Percentiles rank a stretch among this genome's conserved stretches.
These are phyloP conservation scores for Ptychoptera albimana DNA, from an alignment of 2,888 invertebrate genomes.

Conservation along the genomic window DNA sequence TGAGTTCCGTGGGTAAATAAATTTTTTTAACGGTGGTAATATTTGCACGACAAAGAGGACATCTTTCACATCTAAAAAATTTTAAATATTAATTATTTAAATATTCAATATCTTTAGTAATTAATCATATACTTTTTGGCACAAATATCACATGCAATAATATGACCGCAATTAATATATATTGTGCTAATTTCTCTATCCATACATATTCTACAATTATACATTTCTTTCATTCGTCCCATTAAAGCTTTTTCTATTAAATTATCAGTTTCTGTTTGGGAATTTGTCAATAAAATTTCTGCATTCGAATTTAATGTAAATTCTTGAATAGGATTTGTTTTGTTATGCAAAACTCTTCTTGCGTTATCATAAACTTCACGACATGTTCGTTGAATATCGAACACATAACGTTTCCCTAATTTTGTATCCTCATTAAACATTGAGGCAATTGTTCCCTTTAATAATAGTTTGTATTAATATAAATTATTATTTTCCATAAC, in stretches of 20 bases:
- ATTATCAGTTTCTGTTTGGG: neutral
- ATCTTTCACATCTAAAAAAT: constrained; percentile 23
- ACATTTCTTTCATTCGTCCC: constrained; percentile 40
- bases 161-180: constrained; percentile 80
- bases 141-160: constrained; percentile 63
- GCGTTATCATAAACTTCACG: constrained; percentile 83
- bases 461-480: constrained; percentile 8
- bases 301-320: neutral
- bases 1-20: constrained; percentile 27
- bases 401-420: constrained; percentile 76
- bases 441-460: constrained; percentile 70
- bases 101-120: neutral
- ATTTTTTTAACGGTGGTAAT: constrained; percentile 26
- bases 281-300: neutral
- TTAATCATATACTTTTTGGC: constrained; percentile 38
- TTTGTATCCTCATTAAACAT: constrained; percentile 82
- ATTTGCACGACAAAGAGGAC: constrained; percentile 28
- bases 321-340: neutral
- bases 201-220: constrained; percentile 80
- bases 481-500: neutral
- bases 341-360: constrained; percentile 48
- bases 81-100: neutral
- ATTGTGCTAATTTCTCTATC: constrained; percentile 66
- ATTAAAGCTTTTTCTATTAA: constrained; percentile 28
- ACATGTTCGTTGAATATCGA: constrained; percentile 77